Evolutionary conservation across 2,888 invertebrate genomes (phyloP).

Genomic region (Agrotis puta): DNA sequence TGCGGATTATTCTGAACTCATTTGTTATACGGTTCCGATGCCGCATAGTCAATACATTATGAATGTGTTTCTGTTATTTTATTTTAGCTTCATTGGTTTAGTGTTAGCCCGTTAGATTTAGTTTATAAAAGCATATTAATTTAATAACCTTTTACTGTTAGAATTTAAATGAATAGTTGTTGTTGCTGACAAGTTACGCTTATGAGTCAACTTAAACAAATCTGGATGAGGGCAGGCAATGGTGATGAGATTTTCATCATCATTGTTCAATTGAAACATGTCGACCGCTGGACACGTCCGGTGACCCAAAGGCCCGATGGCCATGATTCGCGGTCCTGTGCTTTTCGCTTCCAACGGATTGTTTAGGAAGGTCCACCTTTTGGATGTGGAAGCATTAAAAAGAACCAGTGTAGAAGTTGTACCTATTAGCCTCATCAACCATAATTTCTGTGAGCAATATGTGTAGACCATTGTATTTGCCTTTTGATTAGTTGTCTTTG

Average conservation of each 20-base stretch:
- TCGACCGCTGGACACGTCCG: no score
- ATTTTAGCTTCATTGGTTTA: neutral
- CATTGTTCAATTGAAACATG: neutral
- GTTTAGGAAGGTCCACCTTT: neutral
- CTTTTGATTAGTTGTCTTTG: no score
- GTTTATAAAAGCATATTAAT: neutral
- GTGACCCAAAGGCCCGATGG: no score
- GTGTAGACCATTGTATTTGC: no score
- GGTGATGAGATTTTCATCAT: no score
- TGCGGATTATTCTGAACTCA: conserved; percentile 32
- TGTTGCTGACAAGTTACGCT: neutral
- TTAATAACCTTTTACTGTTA: neutral
- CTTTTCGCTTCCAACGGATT: neutral
- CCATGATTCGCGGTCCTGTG: neutral
- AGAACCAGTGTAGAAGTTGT: neutral
- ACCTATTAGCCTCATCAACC: neutral
- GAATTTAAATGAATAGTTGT: neutral
- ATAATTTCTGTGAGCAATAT: neutral
- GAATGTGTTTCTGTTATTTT: conserved; percentile 22
- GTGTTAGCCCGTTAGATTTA: neutral
- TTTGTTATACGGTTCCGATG: conserved; percentile 22
- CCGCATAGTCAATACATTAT: conserved; percentile 6
- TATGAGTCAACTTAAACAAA: no score
- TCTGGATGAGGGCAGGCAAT: no score
- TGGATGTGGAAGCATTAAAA: no score